Conservation (phyloP, 2,797 vertebrate genomes). For the Clarias platycephalus region DNA sequence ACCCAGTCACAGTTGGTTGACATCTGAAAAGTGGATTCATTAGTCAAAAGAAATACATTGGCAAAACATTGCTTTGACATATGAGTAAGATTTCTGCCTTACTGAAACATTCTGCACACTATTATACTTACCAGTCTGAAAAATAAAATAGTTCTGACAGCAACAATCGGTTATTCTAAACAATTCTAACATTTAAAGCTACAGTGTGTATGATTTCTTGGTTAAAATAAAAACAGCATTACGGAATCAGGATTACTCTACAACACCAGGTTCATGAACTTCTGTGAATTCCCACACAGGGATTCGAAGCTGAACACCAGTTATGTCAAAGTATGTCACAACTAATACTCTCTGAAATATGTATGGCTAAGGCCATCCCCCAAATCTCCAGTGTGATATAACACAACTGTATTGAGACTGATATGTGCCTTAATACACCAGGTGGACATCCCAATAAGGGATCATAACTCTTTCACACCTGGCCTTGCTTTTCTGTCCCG, state of each 20-base stretch:
- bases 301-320: background rate
- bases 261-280: background rate
- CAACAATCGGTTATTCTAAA: background rate
- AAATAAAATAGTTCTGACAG: background rate
- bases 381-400: too few relatives aligned
- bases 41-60: constrained; percentile 58
- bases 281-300: background rate
- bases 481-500: background rate
- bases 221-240: background rate
- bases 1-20: constrained; percentile 63
- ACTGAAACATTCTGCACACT: constrained; percentile 40
- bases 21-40: constrained; percentile 74
- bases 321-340: background rate
- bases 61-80: constrained; percentile 33
- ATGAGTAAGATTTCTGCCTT: background rate
- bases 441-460: background rate
- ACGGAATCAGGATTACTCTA: background rate
- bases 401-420: background rate
- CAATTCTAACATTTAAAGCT: background rate
- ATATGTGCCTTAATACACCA: background rate
- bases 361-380: background rate
- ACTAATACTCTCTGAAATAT: background rate
- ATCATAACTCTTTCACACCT: background rate
- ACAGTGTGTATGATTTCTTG: background rate
- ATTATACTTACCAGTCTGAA: constrained; percentile 28